Base-by-base conservation (phyloP, 2,888 invertebrate genomes). In the Ceriagrion tenellum region DNA sequence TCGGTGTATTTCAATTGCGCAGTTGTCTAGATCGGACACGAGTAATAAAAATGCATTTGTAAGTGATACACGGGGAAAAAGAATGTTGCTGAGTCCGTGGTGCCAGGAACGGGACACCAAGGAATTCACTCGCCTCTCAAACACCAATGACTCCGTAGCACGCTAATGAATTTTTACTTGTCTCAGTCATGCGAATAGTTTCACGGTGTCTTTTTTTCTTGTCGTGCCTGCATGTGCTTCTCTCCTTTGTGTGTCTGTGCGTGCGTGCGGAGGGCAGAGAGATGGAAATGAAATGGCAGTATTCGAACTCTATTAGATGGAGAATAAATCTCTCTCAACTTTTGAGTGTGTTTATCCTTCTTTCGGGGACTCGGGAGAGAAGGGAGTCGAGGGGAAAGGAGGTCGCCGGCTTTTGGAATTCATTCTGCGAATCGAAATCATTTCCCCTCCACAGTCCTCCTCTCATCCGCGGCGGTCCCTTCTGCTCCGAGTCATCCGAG, bases 311-410 rank as follows among this genome's bases (percentile, higher is more conserved):
- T 35, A 81, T 35, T 35, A 13, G 81, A 81, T 81, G 81, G 18
- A 30, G 81, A 81, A 81, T 81, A 81, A 81, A 81, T 81, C 16
- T 35, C 81, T 81, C 81, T 81, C 81, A 81, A 81, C 30, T 81
- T 81, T 35, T 30, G 81, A 81, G 35, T 35, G 81, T 81, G 81
- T 35, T 35, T 81, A 81, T 81, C 35, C 81, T 81, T 35, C 81
- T 81, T 35, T 30, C n/a, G 12, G 2, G 35, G 81, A n/a, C 13
- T 6, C 30, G 30, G 81, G 35, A 4, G 20, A 20, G 63, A 20
- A 13, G 16, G 23, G 63, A 23, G 16, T 20, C 20, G 20, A 23
- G 23, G 63, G 23, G 16, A 16, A 56, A 56, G 8, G 56, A 12
- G 8, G 56, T 56, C 12, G 56, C 56, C 13, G 47, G 81, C 30